Evolutionary conservation across 2,888 invertebrate species (phyloP).

Genomic region (Hyppa rectilinea): DNA sequence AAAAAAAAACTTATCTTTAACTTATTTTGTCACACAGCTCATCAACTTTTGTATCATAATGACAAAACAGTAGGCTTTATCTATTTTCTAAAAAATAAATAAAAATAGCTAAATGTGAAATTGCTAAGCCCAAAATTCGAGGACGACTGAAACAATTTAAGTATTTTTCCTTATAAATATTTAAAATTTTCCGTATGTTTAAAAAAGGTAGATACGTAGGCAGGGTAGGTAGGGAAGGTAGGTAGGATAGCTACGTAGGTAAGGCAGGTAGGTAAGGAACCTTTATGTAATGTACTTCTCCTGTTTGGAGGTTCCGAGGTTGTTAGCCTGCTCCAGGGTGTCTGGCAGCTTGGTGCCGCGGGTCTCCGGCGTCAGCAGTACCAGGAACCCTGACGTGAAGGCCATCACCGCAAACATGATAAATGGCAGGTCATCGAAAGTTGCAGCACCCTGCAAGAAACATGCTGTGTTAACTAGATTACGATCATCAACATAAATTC

Average conservation of each 20-base stretch:
- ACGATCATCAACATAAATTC: no score
- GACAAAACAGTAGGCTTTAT: no score
- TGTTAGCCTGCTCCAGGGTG: constrained; percentile 72
- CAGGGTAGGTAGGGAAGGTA: no score
- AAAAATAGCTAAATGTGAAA: no score
- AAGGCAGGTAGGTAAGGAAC: no score
- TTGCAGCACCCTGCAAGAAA: constrained; percentile 71
- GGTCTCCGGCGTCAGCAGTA: constrained; percentile 91
- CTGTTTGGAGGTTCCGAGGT: constrained; percentile 49
- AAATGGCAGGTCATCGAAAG: constrained; percentile 58
- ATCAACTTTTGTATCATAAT: not conserved
- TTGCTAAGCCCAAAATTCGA: no score
- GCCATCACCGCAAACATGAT: constrained; percentile 82
- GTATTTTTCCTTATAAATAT: no score
- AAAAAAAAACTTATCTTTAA: not conserved
- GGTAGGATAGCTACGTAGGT: no score
- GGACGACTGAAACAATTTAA: no score
- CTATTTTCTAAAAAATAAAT: no score
- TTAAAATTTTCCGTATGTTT: no score
- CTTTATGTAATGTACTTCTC: constrained; percentile 2
- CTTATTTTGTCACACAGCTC: not conserved
- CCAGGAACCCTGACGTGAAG: constrained; percentile 87
- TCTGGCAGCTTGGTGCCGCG: constrained; percentile 84
- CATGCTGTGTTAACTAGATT: not conserved
- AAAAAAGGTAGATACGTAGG: no score